phyloP scores from a whole-genome alignment of 2,797 vertebrate genomes.

The Cossypha niveicapilla region DNA sequence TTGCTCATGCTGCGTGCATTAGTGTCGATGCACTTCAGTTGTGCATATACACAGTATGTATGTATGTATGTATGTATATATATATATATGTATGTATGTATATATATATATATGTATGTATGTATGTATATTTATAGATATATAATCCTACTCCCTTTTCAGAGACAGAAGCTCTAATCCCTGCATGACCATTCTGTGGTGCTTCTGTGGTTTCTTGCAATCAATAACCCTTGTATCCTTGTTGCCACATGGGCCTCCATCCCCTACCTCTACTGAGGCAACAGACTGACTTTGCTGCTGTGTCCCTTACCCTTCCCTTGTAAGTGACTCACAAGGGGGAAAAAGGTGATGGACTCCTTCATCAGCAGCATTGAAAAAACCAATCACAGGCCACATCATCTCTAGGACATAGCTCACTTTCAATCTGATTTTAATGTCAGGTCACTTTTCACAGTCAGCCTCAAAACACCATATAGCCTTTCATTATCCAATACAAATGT shows the following conservation, averaged over 20 bases:
- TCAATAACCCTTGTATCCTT: background rate
- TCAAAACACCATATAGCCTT: background rate
- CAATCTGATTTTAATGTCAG: background rate
- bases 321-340: background rate
- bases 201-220: background rate
- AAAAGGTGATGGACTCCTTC: background rate
- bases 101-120: too few relatives aligned
- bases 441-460: background rate
- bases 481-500: background rate
- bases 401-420: background rate
- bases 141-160: background rate
- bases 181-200: background rate
- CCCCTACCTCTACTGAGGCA: background rate
- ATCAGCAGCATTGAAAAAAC: background rate
- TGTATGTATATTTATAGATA: too few relatives aligned
- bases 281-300: background rate
- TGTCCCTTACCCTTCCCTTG: fast-evolving
- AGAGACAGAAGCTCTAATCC: background rate
- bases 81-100: too few relatives aligned
- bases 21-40: background rate
- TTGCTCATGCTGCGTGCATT: background rate
- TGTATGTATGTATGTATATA: too few relatives aligned
- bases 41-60: background rate
- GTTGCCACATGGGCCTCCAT: background rate
- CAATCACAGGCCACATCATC: background rate